phyloP scores from a whole-genome alignment of 2,797 vertebrate species.

The Sebastes ruberrimus region DNA sequence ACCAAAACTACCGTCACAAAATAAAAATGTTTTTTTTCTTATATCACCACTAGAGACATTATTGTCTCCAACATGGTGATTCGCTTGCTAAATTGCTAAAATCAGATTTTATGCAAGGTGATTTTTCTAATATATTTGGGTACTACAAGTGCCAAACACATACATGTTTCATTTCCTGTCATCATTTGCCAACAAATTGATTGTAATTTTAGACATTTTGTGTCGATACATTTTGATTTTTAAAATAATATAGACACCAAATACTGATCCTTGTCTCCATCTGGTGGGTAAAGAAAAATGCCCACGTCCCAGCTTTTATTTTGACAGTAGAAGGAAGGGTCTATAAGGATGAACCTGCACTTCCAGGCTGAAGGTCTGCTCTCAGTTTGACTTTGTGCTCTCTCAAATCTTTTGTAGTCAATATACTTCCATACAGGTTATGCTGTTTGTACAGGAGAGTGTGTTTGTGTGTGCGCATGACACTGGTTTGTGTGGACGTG shows the following conservation, averaged over 20 bases:
- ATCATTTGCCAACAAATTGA: too few species aligned
- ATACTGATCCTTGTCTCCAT: background rate
- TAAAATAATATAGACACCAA: background rate
- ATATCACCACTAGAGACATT: too few species aligned
- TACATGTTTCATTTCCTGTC: too few species aligned
- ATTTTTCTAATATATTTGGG: too few species aligned
- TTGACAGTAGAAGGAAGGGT: background rate
- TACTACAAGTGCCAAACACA: too few species aligned
- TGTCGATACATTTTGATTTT: background rate
- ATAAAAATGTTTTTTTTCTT: too few species aligned
- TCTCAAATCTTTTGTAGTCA: background rate
- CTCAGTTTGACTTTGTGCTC: background rate
- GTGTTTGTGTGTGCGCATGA: too few species aligned
- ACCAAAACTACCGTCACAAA: too few species aligned
- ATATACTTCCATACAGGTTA: background rate
- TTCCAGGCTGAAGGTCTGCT: background rate
- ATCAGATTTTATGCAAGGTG: too few species aligned
- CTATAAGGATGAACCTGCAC: background rate
- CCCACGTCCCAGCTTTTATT: background rate
- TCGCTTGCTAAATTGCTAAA: too few species aligned
- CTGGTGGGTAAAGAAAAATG: background rate
- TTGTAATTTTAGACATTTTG: background rate
- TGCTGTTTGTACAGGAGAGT: background rate
- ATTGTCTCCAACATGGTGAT: too few species aligned
- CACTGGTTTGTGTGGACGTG: background rate